phyloP scores from a whole-genome alignment of 2,888 invertebrate genomes.

The Aphodius granarius region DNA sequence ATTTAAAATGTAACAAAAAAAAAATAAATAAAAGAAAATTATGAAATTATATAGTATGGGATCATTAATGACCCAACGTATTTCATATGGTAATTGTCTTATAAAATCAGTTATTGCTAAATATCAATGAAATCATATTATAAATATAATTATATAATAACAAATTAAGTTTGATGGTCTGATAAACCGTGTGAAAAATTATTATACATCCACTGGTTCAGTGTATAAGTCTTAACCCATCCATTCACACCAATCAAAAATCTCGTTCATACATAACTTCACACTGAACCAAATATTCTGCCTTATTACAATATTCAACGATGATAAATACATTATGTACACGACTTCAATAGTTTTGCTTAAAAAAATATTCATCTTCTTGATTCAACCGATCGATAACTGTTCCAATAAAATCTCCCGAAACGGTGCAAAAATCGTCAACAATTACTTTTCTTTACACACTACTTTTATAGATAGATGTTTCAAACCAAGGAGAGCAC shows the following conservation, averaged over 20 bases:
- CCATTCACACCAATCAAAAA: constrained; percentile 14
- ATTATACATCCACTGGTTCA: neutral
- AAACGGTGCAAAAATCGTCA: constrained; percentile 7
- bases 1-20: neutral
- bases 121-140: constrained; percentile 22
- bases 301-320: constrained; percentile 28
- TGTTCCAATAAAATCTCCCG: constrained; percentile 16
- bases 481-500: no score
- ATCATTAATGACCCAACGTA: neutral
- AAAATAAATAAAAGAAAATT: neutral
- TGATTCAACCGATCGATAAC: constrained; percentile 7
- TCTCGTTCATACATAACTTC: neutral
- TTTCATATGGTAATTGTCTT: neutral
- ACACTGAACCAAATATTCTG: neutral
- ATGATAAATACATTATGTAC: constrained; percentile 31
- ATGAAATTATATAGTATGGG: neutral
- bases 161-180: constrained; percentile 16
- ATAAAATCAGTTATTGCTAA: constrained; percentile 26
- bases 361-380: constrained; percentile 28
- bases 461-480: no score
- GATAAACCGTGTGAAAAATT: neutral
- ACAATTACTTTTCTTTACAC: constrained; percentile 15
- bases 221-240: constrained; percentile 5
- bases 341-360: constrained; percentile 23
- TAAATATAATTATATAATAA: constrained; percentile 21